These are phyloP conservation scores for Nebria ingens DNA, from an alignment of 1,140 invertebrate species.

Conservation along the genomic window DNA sequence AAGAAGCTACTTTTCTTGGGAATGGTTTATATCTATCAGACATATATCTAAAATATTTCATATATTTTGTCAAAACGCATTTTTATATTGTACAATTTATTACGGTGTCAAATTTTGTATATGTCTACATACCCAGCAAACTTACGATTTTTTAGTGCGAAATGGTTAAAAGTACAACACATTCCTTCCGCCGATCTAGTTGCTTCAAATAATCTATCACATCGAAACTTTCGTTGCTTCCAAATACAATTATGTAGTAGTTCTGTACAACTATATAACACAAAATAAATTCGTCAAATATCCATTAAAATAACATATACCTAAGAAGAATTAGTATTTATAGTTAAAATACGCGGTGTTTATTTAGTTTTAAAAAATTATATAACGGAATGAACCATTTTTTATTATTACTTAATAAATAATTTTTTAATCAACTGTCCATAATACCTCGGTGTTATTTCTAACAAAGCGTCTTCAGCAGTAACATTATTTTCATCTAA, in stretches of 20 bases:
- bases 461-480: neutral
- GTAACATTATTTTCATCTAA: neutral
- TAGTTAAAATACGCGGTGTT: too few species aligned
- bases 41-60: neutral
- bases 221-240: neutral
- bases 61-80: neutral
- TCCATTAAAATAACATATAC: too few species aligned
- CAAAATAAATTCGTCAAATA: constrained; percentile 2
- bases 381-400: too few species aligned
- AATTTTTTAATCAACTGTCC: too few species aligned
- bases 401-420: neutral
- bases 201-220: neutral
- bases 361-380: too few species aligned
- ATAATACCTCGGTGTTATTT: neutral
- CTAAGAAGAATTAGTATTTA: too few species aligned
- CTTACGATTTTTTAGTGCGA: neutral
- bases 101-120: neutral
- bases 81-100: neutral
- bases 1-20: neutral
- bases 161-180: constrained; percentile 4
- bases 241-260: neutral
- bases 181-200: neutral
- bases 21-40: neutral
- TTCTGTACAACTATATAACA: neutral
- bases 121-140: neutral